Evolutionary conservation across 2,113 vertebrate species (phyloP), one percentile per base, ranked within the genome.

Genomic region (Clarias batrachus): DNA sequence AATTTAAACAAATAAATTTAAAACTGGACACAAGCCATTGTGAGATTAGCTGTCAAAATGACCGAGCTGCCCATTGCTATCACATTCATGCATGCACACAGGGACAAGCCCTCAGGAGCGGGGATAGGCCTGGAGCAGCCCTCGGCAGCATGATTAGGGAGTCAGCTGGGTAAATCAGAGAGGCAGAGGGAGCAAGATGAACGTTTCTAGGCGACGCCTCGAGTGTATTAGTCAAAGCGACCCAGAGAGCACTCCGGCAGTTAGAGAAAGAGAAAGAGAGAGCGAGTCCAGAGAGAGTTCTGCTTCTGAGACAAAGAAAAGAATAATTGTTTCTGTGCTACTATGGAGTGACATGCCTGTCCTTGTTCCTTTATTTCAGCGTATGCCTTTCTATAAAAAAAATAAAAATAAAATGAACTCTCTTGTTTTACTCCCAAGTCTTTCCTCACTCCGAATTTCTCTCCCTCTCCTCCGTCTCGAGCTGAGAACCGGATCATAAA

Each of bases 321-420:
- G 74, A 86, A 87, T 90, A 89, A 90, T 89, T 84, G 87, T 91
- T 88, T 88, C 71, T 81, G 77, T 48, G 54, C 60, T 74, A 59
- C 82, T 62, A 60, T 2, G n/a, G 85, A 59, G 54, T 84, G 83
- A 88, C 87, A 85, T 33, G 77, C 33, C 65, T 71, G 27, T 82
- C 80, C 82, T 82, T 63, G 27, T 59, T 83, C 48, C 60, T 8
- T n/a, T 52, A 3, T 81, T 83, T 56, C 60, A 37, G 48, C 21
- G 4, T 77, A 60, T 27, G 33, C 37, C 21, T 82, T 87, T 48
- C 77, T 54, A 6, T 14, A n/a, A 76, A 48, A 81, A 71, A 25
- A 3, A 37, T 2, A 37, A 3, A 14, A 73, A 37, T 21, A 19
- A 80, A 21, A n/a, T 10, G 1, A 16, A 1, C 19, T 19, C 41